Evolutionary conservation across 2,888 invertebrate genomes (phyloP).

Genomic region (Trachelus troglodyta): DNA sequence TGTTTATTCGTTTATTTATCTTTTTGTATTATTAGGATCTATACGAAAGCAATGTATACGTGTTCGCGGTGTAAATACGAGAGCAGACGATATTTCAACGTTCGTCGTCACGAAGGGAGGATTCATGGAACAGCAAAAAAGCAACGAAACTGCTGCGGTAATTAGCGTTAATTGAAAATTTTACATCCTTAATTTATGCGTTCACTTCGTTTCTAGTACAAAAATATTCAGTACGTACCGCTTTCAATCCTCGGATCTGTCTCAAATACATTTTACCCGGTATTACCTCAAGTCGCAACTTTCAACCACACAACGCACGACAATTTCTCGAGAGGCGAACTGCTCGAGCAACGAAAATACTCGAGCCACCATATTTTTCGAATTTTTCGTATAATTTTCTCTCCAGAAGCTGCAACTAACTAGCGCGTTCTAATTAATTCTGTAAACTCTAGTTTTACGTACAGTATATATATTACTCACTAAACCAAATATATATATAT

Average conservation of each 20-base stretch:
- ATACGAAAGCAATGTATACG: slow-evolving; percentile 7
- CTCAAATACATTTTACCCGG: background rate
- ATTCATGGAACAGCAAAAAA: slow-evolving; percentile 36
- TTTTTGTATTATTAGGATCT: background rate
- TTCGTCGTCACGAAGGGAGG: slow-evolving; percentile 41
- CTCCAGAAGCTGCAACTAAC: background rate
- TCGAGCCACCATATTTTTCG: background rate
- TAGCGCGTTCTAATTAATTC: background rate
- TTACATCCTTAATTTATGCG: background rate
- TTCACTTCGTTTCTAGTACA: background rate
- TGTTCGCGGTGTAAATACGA: slow-evolving; percentile 40
- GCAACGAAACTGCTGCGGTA: slow-evolving; percentile 40
- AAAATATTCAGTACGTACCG: background rate
- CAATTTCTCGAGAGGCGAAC: background rate
- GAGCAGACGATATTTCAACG: slow-evolving; percentile 41
- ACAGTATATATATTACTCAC: background rate
- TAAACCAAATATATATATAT: background rate
- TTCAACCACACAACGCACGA: background rate
- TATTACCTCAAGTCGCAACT: background rate
- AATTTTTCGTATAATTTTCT: background rate
- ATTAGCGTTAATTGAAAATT: slow-evolving; percentile 11
- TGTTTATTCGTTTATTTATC: too few relatives aligned
- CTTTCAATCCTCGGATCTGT: background rate
- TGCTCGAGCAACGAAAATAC: background rate
- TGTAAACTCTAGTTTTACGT: background rate